phyloP scores from a whole-genome alignment of 2,113 vertebrate species.

The Nibea coibor region DNA sequence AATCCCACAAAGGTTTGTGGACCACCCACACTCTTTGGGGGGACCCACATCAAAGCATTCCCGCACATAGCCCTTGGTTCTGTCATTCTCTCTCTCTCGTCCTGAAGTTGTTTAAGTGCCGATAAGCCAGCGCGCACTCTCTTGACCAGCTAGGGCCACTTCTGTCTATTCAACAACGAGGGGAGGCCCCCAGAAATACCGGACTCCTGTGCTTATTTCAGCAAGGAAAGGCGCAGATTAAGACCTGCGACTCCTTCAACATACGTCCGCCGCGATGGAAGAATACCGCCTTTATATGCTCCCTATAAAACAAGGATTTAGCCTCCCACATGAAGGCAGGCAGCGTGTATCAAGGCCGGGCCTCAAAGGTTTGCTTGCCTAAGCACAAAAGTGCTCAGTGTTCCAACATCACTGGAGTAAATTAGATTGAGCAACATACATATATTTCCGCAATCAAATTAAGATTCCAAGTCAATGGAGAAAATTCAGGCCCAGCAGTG shows the following conservation, averaged over 20 bases:
- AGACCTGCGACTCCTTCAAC: conserved; percentile 52
- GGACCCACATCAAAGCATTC: conserved; percentile 74
- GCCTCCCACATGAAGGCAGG: conserved; percentile 68
- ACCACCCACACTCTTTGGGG: conserved; percentile 75
- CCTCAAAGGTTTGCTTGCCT: conserved; percentile 61
- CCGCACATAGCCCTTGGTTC: conserved; percentile 35
- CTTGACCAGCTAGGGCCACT: conserved; percentile 61
- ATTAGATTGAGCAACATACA: conserved; percentile 75
- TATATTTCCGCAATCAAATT: conserved; percentile 77
- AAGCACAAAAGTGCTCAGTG: conserved; percentile 73
- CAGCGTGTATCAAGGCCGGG: conserved; percentile 24
- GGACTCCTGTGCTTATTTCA: conserved; percentile 58
- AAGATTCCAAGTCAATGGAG: conserved; percentile 74
- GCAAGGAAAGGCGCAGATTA: conserved; percentile 36
- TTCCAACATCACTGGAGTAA: conserved; percentile 65
- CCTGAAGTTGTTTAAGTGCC: conserved; percentile 59
- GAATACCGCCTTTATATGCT: conserved; percentile 61
- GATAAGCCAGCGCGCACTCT: conserved; percentile 64
- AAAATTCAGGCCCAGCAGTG: conserved; percentile 62
- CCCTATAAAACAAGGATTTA: conserved; percentile 65
- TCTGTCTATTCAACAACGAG: conserved; percentile 56
- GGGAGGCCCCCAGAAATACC: conserved; percentile 45
- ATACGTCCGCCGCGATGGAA: conserved; percentile 59
- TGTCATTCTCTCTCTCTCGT: conserved; percentile 22
- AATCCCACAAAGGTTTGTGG: conserved; percentile 60